phyloP scores from a whole-genome alignment of 2,888 invertebrate genomes.

The Aproaerema taeniolella region DNA sequence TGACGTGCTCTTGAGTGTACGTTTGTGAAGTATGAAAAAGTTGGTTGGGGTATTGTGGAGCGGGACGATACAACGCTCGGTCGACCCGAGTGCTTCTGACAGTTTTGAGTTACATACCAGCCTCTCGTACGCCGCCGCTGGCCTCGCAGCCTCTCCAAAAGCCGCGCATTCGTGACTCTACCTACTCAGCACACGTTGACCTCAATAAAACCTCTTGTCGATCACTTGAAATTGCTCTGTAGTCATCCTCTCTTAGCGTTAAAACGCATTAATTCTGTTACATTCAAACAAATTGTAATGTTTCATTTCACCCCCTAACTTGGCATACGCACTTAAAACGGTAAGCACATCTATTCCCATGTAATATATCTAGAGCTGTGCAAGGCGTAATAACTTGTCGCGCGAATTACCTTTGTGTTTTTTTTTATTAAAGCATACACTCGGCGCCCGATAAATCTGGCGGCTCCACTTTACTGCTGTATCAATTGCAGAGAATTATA shows the following conservation, averaged over 20 bases:
- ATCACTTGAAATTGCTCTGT: too few relatives aligned
- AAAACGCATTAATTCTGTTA: too few relatives aligned
- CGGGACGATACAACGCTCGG: conserved; percentile 19
- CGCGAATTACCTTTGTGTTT: conserved; percentile 69
- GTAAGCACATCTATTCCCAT: too few relatives aligned
- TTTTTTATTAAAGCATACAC: conserved; percentile 70
- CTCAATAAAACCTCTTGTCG: too few relatives aligned
- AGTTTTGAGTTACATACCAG: conserved; percentile 43
- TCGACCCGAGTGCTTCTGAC: conserved; percentile 41
- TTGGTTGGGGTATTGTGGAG: conserved; percentile 16
- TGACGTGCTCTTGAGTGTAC: too few relatives aligned
- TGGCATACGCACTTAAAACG: too few relatives aligned
- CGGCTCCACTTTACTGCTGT: conserved; percentile 61
- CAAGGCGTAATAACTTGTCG: conserved; percentile 65
- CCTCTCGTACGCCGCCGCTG: conserved; percentile 3
- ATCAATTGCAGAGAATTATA: conserved; percentile 62
- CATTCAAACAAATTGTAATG: too few relatives aligned
- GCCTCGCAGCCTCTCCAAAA: too few relatives aligned
- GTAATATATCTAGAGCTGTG: conserved; percentile 52
- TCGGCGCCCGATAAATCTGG: conserved; percentile 70
- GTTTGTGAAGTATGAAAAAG: conserved; percentile 17
- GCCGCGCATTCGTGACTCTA: too few relatives aligned
- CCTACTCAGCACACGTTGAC: too few relatives aligned
- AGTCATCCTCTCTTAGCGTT: too few relatives aligned
- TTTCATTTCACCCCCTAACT: too few relatives aligned